phyloP scores from a whole-genome alignment of 2,888 invertebrate species.

The Monochamus alternatus region DNA sequence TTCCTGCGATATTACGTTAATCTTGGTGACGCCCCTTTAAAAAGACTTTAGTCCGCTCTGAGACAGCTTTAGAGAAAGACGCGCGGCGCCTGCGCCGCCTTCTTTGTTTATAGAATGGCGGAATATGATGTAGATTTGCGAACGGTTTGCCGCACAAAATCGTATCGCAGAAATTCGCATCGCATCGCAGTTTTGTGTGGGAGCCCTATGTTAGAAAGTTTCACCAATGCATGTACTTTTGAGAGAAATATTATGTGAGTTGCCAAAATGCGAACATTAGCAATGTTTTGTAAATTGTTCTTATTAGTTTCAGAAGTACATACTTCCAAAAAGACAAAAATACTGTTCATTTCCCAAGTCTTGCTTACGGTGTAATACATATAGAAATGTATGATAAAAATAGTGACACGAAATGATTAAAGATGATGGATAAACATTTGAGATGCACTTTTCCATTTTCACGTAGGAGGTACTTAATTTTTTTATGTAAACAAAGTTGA shows the following conservation, averaged over 20 bases:
- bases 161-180: too few species aligned
- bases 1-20: too few species aligned
- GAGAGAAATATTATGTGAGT: slow-evolving; percentile 1
- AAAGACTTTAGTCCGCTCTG: too few species aligned
- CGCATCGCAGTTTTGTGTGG: too few species aligned
- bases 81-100: too few species aligned
- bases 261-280: not conserved
- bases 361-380: not conserved
- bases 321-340: slow-evolving; percentile 6
- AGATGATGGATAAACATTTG: slow-evolving; percentile 4
- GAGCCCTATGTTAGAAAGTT: too few species aligned
- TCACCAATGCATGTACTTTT: slow-evolving; percentile 1
- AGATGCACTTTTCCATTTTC: not conserved
- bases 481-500: slow-evolving; percentile 13
- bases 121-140: too few species aligned
- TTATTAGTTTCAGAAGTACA: not conserved
- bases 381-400: slow-evolving; percentile 9
- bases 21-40: too few species aligned
- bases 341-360: not conserved
- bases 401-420: not conserved
- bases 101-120: too few species aligned
- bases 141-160: too few species aligned
- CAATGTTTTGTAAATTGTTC: slow-evolving; percentile 5
- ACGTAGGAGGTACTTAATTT: slow-evolving; percentile 7
- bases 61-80: too few species aligned